Percentiles rank a stretch among this genome's conserved stretches.
Conservation (phyloP, 2,113 vertebrate genomes). For the Setophaga kirtlandii region DNA sequence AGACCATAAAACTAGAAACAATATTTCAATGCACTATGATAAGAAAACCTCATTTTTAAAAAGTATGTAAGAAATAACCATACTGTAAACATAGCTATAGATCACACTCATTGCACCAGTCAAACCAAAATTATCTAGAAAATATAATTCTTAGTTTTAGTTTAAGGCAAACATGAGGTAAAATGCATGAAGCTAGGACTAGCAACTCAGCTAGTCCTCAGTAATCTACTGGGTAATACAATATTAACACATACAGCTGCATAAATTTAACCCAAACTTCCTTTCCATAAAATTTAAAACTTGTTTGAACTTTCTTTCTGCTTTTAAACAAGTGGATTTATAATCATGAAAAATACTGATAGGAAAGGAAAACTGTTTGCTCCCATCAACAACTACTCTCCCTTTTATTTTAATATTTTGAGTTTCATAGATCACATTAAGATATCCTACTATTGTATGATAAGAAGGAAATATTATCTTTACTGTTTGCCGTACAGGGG, state of each 20-base stretch:
- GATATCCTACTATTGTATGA: background rate
- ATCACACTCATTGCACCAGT: background rate
- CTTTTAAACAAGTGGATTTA: background rate
- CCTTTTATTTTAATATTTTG: background rate
- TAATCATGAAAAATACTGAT: background rate
- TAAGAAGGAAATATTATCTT: background rate
- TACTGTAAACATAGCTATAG: background rate
- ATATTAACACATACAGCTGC: background rate
- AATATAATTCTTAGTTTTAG: background rate
- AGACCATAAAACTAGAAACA: background rate
- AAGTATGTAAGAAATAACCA: background rate
- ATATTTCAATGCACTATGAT: background rate
- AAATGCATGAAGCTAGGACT: background rate
- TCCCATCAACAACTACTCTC: background rate
- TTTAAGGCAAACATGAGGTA: background rate
- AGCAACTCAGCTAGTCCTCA: background rate
- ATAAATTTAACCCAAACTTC: background rate
- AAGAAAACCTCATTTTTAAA: background rate
- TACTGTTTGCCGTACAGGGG: background rate
- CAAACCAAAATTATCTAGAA: background rate
- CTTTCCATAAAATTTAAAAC: background rate
- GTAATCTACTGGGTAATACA: background rate
- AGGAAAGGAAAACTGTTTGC: background rate
- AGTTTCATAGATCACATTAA: background rate
- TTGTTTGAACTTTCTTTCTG: background rate